Conservation (phyloP, 2,797 vertebrate species). For the Diplodus sargus region DNA sequence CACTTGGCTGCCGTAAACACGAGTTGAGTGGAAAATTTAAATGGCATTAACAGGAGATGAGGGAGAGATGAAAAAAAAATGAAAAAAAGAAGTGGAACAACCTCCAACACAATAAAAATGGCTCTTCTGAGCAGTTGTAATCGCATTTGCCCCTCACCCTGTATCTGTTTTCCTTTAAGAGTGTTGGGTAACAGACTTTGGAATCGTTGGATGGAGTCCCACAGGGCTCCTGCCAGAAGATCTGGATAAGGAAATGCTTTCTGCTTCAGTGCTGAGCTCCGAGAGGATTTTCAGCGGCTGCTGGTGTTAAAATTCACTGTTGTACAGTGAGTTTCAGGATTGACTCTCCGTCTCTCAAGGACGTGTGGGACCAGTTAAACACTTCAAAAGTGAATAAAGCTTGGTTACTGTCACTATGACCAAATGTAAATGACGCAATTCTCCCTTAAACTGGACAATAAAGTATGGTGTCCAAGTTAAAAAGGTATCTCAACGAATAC, state of each 20-base stretch:
- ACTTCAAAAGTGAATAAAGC: not conserved
- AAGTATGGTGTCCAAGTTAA: no score
- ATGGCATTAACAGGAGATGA: slow-evolving; percentile 64
- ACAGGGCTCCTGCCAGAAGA: slow-evolving; percentile 53
- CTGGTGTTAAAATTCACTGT: slow-evolving; percentile 42
- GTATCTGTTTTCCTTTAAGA: slow-evolving; percentile 79
- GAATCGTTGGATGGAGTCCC: slow-evolving; percentile 69
- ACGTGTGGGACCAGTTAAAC: not conserved
- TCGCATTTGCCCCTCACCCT: slow-evolving; percentile 61
- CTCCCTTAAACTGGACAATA: not conserved
- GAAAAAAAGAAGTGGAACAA: slow-evolving; percentile 28
- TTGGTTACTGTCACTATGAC: not conserved
- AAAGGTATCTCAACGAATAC: not conserved
- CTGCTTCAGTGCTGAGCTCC: slow-evolving; percentile 32
- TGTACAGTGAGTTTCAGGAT: slow-evolving; percentile 4
- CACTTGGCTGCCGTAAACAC: slow-evolving; percentile 57
- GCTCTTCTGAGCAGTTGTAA: slow-evolving; percentile 63
- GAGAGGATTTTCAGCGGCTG: slow-evolving; percentile 47
- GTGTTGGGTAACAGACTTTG: slow-evolving; percentile 75
- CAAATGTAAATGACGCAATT: not conserved
- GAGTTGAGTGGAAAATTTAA: slow-evolving; percentile 72
- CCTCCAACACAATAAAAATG: slow-evolving; percentile 63
- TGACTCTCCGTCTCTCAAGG: not conserved
- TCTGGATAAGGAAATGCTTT: slow-evolving; percentile 64
- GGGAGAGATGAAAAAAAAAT: slow-evolving; percentile 28